Conservation (phyloP, 2,113 vertebrate species). For the Corythaixoides concolor region DNA sequence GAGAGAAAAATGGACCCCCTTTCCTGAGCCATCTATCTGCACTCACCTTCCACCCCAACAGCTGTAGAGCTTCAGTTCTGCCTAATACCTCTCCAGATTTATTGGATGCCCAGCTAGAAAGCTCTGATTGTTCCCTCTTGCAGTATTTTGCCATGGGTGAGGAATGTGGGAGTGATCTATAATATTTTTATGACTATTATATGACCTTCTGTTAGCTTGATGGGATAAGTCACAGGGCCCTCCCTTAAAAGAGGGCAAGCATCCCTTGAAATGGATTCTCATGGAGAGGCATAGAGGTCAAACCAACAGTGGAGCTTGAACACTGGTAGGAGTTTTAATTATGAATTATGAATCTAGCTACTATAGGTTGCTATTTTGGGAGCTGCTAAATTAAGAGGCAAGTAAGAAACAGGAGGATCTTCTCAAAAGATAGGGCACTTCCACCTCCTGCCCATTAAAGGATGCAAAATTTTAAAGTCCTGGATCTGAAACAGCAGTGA, state of each 20-base stretch:
- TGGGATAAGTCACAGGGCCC: not conserved
- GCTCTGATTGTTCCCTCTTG: conserved; percentile 19
- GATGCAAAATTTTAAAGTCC: not conserved
- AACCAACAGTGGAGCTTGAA: not conserved
- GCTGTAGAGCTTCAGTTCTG: conserved; percentile 46
- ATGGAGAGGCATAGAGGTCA: not conserved
- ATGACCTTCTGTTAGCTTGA: conserved; percentile 40
- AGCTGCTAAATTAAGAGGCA: conserved; percentile 9
- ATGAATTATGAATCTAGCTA: conserved; percentile 30
- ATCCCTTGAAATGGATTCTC: not conserved
- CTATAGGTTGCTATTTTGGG: conserved; percentile 2
- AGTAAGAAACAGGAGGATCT: conserved; percentile 40
- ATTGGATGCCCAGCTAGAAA: conserved; percentile 31
- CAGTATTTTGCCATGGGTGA: conserved; percentile 24
- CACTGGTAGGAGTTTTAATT: not conserved
- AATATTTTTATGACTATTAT: conserved; percentile 56
- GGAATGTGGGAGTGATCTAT: conserved; percentile 40
- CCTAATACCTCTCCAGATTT: conserved; percentile 36
- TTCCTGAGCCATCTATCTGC: not conserved
- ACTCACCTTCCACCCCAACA: not conserved
- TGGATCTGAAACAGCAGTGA: not conserved
- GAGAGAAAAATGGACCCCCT: not conserved
- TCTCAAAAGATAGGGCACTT: conserved; percentile 10
- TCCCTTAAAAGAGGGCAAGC: not conserved
- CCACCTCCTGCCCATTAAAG: not conserved